Evolutionary conservation across 2,888 invertebrate species (phyloP).

Genomic region (Lumbricus terrestris): DNA sequence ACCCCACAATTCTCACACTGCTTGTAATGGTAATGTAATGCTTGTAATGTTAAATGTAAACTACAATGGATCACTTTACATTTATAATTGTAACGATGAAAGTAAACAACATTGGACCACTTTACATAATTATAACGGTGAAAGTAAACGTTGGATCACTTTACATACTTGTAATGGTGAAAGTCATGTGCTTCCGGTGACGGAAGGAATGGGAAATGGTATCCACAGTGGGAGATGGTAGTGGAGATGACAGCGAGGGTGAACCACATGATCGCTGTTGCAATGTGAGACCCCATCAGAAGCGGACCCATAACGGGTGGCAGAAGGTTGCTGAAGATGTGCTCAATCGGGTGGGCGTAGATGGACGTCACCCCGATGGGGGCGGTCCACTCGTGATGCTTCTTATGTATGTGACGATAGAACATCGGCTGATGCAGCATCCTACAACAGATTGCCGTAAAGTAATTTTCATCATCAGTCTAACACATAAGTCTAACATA

Average conservation of each 20-base stretch:
- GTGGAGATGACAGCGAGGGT: constrained; percentile 75
- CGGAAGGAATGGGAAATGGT: constrained; percentile 80
- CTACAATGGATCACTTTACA: too few relatives aligned
- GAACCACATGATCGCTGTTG: constrained; percentile 71
- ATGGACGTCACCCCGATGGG: constrained; percentile 79
- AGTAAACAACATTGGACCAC: too few relatives aligned
- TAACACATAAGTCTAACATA: too few relatives aligned
- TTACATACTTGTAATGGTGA: constrained; percentile 74
- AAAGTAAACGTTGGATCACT: too few relatives aligned
- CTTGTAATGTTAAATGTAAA: too few relatives aligned
- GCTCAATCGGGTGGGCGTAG: constrained; percentile 76
- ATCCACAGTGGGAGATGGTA: constrained; percentile 79
- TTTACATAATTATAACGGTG: too few relatives aligned
- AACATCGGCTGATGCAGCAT: constrained; percentile 72
- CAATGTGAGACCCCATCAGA: constrained; percentile 67
- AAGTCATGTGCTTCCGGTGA: constrained; percentile 84
- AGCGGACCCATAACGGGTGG: constrained; percentile 70
- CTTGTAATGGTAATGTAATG: too few relatives aligned
- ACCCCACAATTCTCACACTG: too few relatives aligned
- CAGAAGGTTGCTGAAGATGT: constrained; percentile 74
- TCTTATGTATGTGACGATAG: constrained; percentile 80
- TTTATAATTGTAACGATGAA: too few relatives aligned
- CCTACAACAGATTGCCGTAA: constrained; percentile 60
- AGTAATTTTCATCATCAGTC: background rate
- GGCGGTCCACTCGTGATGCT: constrained; percentile 84